Percentiles rank a stretch among this genome's conserved stretches.
Evolutionary conservation across 2,888 invertebrate species (phyloP).

Genomic region (Drosophila kanekoi): DNA sequence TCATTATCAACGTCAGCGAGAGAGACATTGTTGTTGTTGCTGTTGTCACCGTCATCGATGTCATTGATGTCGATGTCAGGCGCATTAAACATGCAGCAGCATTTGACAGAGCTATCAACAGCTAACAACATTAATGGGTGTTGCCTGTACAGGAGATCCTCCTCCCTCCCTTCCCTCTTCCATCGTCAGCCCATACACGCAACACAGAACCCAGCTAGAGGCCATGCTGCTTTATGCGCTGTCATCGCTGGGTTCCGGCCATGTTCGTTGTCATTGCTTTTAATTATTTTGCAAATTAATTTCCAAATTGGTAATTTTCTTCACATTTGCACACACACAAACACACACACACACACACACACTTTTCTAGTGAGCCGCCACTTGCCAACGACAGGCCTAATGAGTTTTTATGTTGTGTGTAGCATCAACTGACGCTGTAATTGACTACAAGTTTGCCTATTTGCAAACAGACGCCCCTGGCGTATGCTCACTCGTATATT

Average conservation of each 20-base stretch:
- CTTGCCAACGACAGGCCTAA: constrained; percentile 37
- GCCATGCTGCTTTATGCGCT: constrained; percentile 47
- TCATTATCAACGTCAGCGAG: constrained; percentile 70
- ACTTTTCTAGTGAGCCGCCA: neutral
- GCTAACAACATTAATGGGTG: constrained; percentile 76
- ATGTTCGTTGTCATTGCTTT: constrained; percentile 60
- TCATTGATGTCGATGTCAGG: constrained; percentile 68
- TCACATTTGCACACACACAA: constrained; percentile 61
- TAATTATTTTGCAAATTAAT: constrained; percentile 81
- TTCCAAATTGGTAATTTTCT: constrained; percentile 80
- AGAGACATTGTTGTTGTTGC: constrained; percentile 20
- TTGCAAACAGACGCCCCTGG: constrained; percentile 32
- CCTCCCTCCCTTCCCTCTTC: no score
- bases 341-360: constrained; percentile 23
- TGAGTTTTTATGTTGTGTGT: constrained; percentile 61
- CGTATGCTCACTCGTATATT: constrained; percentile 19
- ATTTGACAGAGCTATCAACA: constrained; percentile 76
- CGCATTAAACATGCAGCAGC: constrained; percentile 79
- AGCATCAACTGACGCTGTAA: constrained; percentile 26
- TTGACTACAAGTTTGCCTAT: constrained; percentile 56
- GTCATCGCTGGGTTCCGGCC: constrained; percentile 46
- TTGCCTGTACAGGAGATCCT: constrained; percentile 41
- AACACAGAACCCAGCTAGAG: neutral
- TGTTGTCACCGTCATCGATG: constrained; percentile 57
- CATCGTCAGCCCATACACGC: neutral